Base-by-base conservation (phyloP, 2,113 vertebrate genomes). In the Crotalus horridus region DNA sequence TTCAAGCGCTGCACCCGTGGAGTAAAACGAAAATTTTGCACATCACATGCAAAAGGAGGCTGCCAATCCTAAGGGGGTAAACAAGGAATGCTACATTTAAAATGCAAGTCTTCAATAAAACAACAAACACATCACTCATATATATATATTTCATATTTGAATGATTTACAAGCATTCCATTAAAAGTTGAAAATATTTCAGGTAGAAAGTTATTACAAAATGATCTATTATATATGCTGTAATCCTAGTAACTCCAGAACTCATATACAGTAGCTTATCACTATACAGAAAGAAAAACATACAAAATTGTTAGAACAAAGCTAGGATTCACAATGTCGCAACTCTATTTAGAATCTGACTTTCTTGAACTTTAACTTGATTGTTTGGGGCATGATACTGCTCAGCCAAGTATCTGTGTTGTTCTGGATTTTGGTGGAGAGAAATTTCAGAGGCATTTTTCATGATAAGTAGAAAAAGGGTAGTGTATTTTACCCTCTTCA, bases 11-110 rank as follows among this genome's bases (percentile, higher is more conserved):
- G 99, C 85, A 99, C 98, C 93, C 99, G 97, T 1, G 99, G 99
- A 91, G 99, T 99, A 95, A 99, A 99, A 94, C 98, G 98, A 96
- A 99, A 99, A 95, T 98, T 99, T 92, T 99, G 98, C 8, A 99
- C 98, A 95, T 99, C 99, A 92, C 99, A 99, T 54, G 99, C 99
- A 96, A 99, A 99, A 2, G 99, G 99, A 96, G 99, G 99, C 93
- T 99, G 99, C 99, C 99, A 99, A 95, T 99, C 99, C 99, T 99
- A 96, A 94, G 92, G 1, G 95, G 94, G 94, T 93, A 95, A 81
- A 81, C 33, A 69, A 90, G 93, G 90, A 58, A 86, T 59, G 10
- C 39, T 87, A 54, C 85, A 87, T 23, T 93, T 91, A 92, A 93
- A 48, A 87, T 46, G 29, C 17, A 64, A 87, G 3, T 21, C 23